These are phyloP conservation scores for Diuraphis noxia DNA, from an alignment of 1,140 invertebrate genomes.

Conservation along the genomic window DNA sequence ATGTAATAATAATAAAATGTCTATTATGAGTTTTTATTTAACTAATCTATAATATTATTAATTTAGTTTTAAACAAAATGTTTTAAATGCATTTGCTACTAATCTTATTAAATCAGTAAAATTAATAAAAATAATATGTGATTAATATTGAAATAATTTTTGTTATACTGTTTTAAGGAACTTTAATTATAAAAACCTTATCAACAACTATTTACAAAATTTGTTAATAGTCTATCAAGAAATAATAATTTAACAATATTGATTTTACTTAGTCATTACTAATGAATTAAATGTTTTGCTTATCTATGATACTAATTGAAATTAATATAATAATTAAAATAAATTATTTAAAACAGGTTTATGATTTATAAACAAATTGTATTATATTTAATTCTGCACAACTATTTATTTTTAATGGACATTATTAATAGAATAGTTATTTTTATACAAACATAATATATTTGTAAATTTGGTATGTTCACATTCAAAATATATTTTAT, in stretches of 20 bases:
- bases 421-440: not conserved
- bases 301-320: not conserved
- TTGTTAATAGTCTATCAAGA: not conserved
- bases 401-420: not conserved
- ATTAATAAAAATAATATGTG: not conserved
- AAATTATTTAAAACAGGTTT: not conserved
- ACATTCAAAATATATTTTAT: not conserved
- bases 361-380: not conserved
- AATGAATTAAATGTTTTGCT: not conserved
- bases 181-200: not conserved
- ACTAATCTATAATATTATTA: not conserved
- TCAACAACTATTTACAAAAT: not conserved
- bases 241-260: not conserved
- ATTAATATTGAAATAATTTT: conserved; percentile 12
- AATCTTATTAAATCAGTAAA: not conserved
- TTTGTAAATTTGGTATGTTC: not conserved
- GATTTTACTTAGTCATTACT: too few relatives aligned
- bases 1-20: not conserved
- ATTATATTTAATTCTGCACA: not conserved
- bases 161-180: not conserved
- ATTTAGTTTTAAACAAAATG: not conserved
- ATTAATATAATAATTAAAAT: too few relatives aligned
- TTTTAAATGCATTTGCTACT: not conserved
- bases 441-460: not conserved
- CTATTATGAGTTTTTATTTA: not conserved